These are phyloP conservation scores for Gnathonemus echidnorhynchus DNA, from an alignment of 2,113 vertebrate genomes.

Conservation along the genomic window DNA sequence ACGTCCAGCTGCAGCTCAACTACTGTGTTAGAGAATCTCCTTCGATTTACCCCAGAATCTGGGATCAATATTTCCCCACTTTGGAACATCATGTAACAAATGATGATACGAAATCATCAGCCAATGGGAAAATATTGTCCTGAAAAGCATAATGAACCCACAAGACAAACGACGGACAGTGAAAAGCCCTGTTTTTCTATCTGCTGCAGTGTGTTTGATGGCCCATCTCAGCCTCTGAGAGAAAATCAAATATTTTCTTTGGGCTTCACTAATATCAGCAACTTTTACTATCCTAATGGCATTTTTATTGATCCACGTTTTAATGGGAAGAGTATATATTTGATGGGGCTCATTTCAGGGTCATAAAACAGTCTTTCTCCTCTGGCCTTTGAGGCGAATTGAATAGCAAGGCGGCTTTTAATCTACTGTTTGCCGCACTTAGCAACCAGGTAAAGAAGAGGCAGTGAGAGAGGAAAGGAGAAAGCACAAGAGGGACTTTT, in stretches of 20 bases:
- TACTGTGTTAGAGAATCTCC: conserved; percentile 76
- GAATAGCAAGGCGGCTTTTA: conserved; percentile 74
- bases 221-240: conserved; percentile 81
- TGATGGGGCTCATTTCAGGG: conserved; percentile 87
- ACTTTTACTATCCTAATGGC: conserved; percentile 87
- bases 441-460: not conserved
- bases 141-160: conserved; percentile 74
- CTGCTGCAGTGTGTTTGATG: conserved; percentile 49
- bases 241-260: conserved; percentile 92
- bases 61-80: conserved; percentile 75
- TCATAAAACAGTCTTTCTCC: conserved; percentile 73
- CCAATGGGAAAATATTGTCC: conserved; percentile 78
- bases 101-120: conserved; percentile 83
- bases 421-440: conserved; percentile 62
- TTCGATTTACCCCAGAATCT: conserved; percentile 73
- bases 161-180: conserved; percentile 78
- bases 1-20: not conserved
- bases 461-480: conserved; percentile 52
- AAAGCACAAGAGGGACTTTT: not conserved
- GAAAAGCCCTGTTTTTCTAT: conserved; percentile 57
- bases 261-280: conserved; percentile 86
- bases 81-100: conserved; percentile 81
- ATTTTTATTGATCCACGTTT: conserved; percentile 85
- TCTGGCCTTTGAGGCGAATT: conserved; percentile 53
- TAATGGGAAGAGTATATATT: conserved; percentile 89